Percentiles rank a stretch among this genome's conserved stretches.
Conservation (phyloP, 2,113 vertebrate genomes). For the Guaruba guarouba region DNA sequence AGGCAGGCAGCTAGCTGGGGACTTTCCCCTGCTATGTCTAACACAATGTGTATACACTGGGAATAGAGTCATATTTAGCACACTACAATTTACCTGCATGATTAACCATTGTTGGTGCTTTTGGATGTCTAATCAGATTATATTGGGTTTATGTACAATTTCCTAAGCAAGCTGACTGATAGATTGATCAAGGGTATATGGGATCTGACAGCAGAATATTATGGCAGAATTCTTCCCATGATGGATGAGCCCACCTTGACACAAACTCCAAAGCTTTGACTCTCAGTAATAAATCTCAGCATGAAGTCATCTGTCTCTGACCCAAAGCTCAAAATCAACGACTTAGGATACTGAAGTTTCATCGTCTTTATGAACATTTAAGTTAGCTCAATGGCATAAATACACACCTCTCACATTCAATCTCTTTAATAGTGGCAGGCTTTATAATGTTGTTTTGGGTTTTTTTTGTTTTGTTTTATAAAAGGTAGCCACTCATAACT, state of each 20-base stretch:
- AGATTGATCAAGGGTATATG: slow-evolving; percentile 55
- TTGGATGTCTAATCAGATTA: slow-evolving; percentile 30
- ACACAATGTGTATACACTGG: background rate
- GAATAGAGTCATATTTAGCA: slow-evolving; percentile 10
- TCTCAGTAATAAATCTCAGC: slow-evolving; percentile 63
- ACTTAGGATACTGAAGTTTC: slow-evolving; percentile 46
- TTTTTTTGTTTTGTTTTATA: slow-evolving; percentile 7
- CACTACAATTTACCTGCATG: slow-evolving; percentile 55
- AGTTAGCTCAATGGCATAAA: slow-evolving; percentile 54
- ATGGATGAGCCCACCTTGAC: slow-evolving; percentile 55
- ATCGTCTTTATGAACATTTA: slow-evolving; percentile 53
- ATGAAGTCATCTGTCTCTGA: slow-evolving; percentile 68
- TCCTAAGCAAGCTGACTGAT: slow-evolving; percentile 48
- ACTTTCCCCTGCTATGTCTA: background rate
- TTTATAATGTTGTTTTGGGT: slow-evolving; percentile 56
- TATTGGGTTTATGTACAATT: slow-evolving; percentile 42
- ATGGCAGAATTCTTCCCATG: slow-evolving; percentile 48
- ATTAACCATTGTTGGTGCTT: slow-evolving; percentile 29
- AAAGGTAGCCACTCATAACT: slow-evolving; percentile 38
- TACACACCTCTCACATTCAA: slow-evolving; percentile 32
- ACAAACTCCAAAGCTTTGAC: slow-evolving; percentile 60
- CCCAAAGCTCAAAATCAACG: slow-evolving; percentile 60
- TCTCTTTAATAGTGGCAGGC: slow-evolving; percentile 60
- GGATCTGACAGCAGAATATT: slow-evolving; percentile 53
- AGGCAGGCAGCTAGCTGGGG: background rate